phyloP scores from a whole-genome alignment of 2,113 vertebrate species.

The Burhinus oedicnemus region DNA sequence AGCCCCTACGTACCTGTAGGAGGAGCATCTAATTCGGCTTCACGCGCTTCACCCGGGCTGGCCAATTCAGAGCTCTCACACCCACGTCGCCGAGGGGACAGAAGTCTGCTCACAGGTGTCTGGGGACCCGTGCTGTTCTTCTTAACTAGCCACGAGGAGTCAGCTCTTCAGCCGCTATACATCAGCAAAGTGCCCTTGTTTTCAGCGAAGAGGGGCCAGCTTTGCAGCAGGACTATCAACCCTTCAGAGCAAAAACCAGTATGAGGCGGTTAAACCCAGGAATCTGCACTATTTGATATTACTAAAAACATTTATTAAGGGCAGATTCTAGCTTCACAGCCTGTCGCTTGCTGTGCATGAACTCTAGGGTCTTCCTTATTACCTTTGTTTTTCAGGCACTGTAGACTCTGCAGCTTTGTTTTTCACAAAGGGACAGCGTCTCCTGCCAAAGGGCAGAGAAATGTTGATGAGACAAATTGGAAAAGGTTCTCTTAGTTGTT shows the following conservation, averaged over 20 bases:
- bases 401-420: neutral
- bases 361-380: neutral
- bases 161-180: neutral
- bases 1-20: rapidly evolving
- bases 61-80: neutral
- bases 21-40: neutral
- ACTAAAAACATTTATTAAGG: neutral
- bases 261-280: neutral
- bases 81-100: rapidly evolving
- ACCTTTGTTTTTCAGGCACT: neutral
- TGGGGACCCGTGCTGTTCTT: neutral
- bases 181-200: neutral
- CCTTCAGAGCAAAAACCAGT: neutral
- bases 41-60: neutral
- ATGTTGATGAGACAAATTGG: neutral
- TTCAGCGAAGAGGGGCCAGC: neutral
- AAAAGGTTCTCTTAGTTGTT: neutral
- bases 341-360: neutral
- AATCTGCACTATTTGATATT: neutral
- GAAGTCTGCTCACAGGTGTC: neutral
- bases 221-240: neutral
- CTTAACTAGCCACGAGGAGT: neutral
- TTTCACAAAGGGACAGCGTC: neutral
- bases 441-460: neutral
- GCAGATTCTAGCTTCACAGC: neutral